Base-by-base conservation (phyloP, 2,888 invertebrate species). In the Athrips mouffetella region DNA sequence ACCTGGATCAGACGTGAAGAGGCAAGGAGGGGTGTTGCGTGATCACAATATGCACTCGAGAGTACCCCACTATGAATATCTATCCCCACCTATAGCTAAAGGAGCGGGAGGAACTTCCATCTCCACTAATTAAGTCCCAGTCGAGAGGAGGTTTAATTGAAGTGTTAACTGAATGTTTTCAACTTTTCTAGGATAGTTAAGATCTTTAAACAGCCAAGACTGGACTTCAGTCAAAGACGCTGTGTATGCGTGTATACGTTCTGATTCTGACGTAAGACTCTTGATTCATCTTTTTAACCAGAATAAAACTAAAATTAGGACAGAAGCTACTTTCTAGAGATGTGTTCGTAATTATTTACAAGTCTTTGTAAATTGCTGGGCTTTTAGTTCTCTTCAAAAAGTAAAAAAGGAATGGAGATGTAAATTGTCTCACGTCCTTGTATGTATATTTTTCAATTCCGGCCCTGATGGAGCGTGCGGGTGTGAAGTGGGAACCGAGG, bases 1-100 rank as follows among this genome's bases (percentile, higher is more conserved):
- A 70, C 75, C 86, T 87, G 87, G 69, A 66, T 62, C 67, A 72
- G 87, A 87, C 87, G 68, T 87, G 76, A 76, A 87, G 87, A 75
- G 85, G 63, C 60, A 59, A 68, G 74, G 72, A 55, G 62, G 54
- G 56, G 52, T 70, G 62, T 65, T 74, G 76, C 76, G 77, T 70
- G 70, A 78, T 76, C 82, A 89, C 84, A 90, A 90, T 90, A 89
- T 89, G 89, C 89, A 90, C 89, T 87, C 77, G 68, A 88, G 35
- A n/a, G 65, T 72, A 73, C 79, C 78, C 74, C 68, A 76, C 81
- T 76, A 80, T 76, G 80, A 81, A 82, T 81, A 81, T 73, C 77
- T 76, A 74, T 68, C n/a, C n/a, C n/a, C n/a, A n/a, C n/a, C n/a
- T n/a, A n/a, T n/a, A n/a, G n/a, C n/a, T n/a, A n/a, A n/a, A 71